These are phyloP conservation scores for Calypte anna DNA, from an alignment of 2,113 vertebrate species.

Conservation along the genomic window DNA sequence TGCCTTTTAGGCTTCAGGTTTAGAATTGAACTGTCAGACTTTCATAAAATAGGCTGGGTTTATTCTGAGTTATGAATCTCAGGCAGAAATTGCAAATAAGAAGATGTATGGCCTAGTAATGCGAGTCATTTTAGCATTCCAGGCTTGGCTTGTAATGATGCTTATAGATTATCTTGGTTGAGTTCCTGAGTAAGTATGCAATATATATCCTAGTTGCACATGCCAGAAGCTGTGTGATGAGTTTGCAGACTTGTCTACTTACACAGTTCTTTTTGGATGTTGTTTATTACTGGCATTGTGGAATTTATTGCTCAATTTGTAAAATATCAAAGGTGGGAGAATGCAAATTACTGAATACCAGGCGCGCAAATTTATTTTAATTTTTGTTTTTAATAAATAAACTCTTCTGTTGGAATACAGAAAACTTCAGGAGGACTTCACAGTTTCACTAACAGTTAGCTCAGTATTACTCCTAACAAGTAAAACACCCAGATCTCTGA, in stretches of 20 bases:
- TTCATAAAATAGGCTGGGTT: neutral
- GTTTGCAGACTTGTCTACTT: neutral
- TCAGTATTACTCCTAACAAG: neutral
- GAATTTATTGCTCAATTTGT: neutral
- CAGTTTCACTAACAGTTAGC: rapidly evolving
- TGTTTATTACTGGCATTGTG: neutral
- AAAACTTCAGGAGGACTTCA: neutral
- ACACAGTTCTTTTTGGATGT: neutral
- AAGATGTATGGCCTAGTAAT: neutral
- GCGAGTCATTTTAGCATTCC: neutral
- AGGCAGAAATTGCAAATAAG: neutral
- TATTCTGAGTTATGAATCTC: neutral
- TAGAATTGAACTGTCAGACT: neutral
- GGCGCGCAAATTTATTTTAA: too few relatives aligned
- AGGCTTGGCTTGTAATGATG: neutral
- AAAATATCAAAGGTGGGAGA: neutral
- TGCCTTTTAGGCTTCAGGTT: neutral
- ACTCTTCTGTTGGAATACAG: neutral
- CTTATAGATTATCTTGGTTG: neutral
- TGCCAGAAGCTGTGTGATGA: neutral
- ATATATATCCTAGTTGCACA: neutral
- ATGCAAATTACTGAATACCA: too few relatives aligned
- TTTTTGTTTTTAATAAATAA: neutral
- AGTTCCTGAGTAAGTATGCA: neutral
- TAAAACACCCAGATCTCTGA: neutral